These are phyloP conservation scores for Nothobranchius furzeri DNA, from an alignment of 2,113 vertebrate species.

Conservation along the genomic window DNA sequence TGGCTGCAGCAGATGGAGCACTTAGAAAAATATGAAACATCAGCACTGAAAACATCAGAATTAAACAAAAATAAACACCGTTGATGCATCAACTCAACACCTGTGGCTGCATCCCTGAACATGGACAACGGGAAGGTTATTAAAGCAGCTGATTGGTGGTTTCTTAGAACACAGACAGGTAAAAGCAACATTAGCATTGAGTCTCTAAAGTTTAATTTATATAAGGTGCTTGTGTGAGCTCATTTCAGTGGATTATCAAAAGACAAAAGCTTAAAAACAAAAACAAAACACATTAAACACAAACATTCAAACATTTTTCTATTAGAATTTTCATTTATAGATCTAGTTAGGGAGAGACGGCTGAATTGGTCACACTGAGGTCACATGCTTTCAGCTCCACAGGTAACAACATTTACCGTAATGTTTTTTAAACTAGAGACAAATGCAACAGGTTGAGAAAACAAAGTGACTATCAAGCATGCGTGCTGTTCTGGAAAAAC, in stretches of 20 bases:
- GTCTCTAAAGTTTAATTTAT: slow-evolving; percentile 31
- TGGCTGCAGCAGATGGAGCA: slow-evolving; percentile 4
- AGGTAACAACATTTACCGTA: too few relatives aligned
- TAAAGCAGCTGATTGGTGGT: slow-evolving; percentile 9
- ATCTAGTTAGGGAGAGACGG: not conserved
- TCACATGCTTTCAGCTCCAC: too few relatives aligned
- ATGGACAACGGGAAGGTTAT: not conserved
- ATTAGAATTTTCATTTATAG: not conserved
- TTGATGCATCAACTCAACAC: not conserved
- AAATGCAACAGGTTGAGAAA: slow-evolving; percentile 2
- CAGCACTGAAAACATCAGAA: not conserved
- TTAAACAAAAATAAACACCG: slow-evolving; percentile 14
- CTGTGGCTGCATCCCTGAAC: slow-evolving; percentile 1
- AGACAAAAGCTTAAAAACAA: too few relatives aligned
- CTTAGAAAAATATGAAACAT: slow-evolving; percentile 3
- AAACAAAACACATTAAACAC: too few relatives aligned
- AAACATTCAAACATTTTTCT: not conserved
- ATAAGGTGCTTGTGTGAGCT: not conserved
- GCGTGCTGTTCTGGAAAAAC: slow-evolving; percentile 14
- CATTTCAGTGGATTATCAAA: too few relatives aligned
- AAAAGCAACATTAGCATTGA: slow-evolving; percentile 11
- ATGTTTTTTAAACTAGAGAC: not conserved
- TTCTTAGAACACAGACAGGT: slow-evolving; percentile 2
- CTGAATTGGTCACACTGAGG: too few relatives aligned
- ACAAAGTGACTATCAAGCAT: slow-evolving; percentile 9